Base-by-base conservation (phyloP, 2,888 invertebrate species). In the Nomada fabriciana region DNA sequence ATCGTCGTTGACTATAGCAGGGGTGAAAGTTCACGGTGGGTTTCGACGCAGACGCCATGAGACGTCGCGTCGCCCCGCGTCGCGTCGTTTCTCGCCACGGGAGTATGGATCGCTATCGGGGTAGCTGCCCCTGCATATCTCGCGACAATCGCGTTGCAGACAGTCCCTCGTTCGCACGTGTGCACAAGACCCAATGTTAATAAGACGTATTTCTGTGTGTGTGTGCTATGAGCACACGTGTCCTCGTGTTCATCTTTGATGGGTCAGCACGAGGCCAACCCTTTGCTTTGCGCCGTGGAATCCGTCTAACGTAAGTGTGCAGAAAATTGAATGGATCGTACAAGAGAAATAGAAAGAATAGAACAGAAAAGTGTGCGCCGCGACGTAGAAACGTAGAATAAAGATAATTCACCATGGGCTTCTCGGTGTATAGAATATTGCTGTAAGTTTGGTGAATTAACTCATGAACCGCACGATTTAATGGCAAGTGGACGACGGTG, bases 101-200 rank as follows among this genome's bases (percentile, higher is more conserved):
- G 7, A 55, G 79, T 87, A 87, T 87, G 77, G 87, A 88, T 87
- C 88, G 88, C 53, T 42, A 60, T n/a, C 61, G 79, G 78, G 88
- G 86, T 87, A 60, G 81, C 80, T 77, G 81, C 81, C 81, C 88
- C 57, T 61, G 67, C 65, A 74, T 80, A 76, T 76, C 55, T 70
- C 60, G 50, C 50, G 50, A 36, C 69, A 60, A 77, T 63, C 78
- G 52, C 77, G 60, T 15, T 53, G 60, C 70, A 11, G 74, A 57
- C 76, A 69, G 87, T 84, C 67, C 23, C 36, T 53, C 70, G 61
- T 67, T 52, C 25, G 70, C 80, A 74, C 76, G 80, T 83, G 83
- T 83, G 63, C 74, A 64, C 74, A 52, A 65, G 72, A 68, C 63
- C 61, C 68, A 67, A 75, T 73, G 71, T 55, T 60, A 52, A 74